phyloP scores from a whole-genome alignment of 1,140 invertebrate genomes.

The Lycorma delicatula region DNA sequence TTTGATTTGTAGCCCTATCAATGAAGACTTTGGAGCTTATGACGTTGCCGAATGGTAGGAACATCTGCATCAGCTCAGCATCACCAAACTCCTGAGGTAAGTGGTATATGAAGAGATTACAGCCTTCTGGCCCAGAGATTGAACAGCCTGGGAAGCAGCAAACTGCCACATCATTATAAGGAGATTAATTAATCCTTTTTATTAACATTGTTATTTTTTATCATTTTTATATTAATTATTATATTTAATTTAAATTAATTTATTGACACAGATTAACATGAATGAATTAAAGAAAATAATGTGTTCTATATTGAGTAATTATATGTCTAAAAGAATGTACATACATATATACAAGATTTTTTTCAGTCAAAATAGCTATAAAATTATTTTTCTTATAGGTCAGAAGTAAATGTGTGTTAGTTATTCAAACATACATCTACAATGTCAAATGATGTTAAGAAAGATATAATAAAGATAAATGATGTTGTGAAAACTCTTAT shows the following conservation, averaged over 20 bases:
- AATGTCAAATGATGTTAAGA: too few relatives aligned
- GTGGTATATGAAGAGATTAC: slow-evolving; percentile 99
- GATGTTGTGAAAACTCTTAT: too few relatives aligned
- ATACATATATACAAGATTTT: neutral
- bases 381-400: too few relatives aligned
- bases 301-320: neutral
- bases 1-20: slow-evolving; percentile 98
- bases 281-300: too few relatives aligned
- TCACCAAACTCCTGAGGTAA: slow-evolving; percentile 99
- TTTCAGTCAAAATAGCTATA: too few relatives aligned
- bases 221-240: too few relatives aligned
- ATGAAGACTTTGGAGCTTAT: slow-evolving; percentile 99
- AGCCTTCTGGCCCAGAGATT: slow-evolving; percentile 96
- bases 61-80: slow-evolving; percentile 98
- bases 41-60: slow-evolving; percentile 97
- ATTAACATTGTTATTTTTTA: neutral
- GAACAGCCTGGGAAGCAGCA: slow-evolving; percentile 73
- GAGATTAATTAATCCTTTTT: slow-evolving; percentile 31
- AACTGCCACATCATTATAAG: slow-evolving; percentile 21
- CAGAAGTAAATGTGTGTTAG: too few relatives aligned
- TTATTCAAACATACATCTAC: too few relatives aligned
- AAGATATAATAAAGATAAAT: too few relatives aligned
- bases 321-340: neutral
- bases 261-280: too few relatives aligned
- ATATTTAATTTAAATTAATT: too few relatives aligned